phyloP scores from a whole-genome alignment of 2,888 invertebrate genomes.

The Amiota minor region DNA sequence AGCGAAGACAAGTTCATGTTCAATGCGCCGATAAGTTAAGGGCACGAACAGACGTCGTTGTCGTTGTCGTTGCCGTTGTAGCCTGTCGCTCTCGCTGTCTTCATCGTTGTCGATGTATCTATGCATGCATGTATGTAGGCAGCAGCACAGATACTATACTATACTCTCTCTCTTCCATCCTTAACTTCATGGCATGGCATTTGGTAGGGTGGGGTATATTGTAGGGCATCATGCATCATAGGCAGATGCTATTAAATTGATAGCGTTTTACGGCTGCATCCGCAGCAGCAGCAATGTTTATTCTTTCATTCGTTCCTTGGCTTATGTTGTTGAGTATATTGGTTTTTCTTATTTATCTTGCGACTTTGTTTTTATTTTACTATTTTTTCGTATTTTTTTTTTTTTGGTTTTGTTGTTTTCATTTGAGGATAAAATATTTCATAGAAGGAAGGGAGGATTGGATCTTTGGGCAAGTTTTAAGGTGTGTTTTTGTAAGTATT shows the following conservation, averaged over 20 bases:
- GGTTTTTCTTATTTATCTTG: constrained; percentile 26
- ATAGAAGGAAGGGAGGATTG: too few relatives aligned
- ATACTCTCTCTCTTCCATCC: too few relatives aligned
- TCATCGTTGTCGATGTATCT: constrained; percentile 17
- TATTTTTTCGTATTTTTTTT: too few relatives aligned
- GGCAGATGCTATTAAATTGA: constrained; percentile 72
- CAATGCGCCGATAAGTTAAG: constrained; percentile 29
- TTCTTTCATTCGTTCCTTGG: constrained; percentile 36
- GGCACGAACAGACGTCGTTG: constrained; percentile 36
- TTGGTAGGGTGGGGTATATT: not conserved
- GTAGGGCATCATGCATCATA: constrained; percentile 45
- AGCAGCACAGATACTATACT: not conserved
- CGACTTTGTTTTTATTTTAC: not conserved
- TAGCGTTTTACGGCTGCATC: constrained; percentile 48
- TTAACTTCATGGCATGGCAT: too few relatives aligned
- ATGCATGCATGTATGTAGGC: not conserved
- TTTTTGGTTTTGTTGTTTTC: constrained; percentile 32
- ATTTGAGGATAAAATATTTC: constrained; percentile 29
- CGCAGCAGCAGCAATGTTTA: constrained; percentile 13
- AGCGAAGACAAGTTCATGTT: constrained; percentile 45
- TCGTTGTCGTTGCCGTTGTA: not conserved
- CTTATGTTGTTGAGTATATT: constrained; percentile 30
- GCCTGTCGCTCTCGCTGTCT: constrained; percentile 4
- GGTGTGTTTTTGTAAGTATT: not conserved
- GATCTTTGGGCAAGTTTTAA: constrained; percentile 3